phyloP scores from a whole-genome alignment of 2,797 vertebrate species.

The Notoglanidium macrostoma region DNA sequence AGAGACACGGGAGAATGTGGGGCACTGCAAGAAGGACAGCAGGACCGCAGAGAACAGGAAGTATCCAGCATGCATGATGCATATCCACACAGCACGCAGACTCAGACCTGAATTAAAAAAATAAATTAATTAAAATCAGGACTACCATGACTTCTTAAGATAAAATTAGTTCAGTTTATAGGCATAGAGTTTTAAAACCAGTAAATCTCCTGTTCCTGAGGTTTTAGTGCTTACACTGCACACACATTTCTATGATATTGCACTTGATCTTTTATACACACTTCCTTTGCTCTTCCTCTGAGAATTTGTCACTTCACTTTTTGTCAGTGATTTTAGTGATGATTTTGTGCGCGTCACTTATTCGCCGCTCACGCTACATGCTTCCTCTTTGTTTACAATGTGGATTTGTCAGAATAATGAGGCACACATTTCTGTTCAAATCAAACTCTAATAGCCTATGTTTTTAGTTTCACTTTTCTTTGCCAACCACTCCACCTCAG shows the following conservation, averaged over 20 bases:
- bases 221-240: neutral
- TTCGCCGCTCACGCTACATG: too few species aligned
- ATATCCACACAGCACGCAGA: constrained; percentile 74
- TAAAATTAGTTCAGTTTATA: neutral
- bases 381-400: neutral
- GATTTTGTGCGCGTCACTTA: neutral
- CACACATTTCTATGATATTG: neutral
- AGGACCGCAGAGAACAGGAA: constrained; percentile 74
- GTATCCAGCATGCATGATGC: constrained; percentile 70
- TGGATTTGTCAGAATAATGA: too few species aligned
- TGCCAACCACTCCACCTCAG: too few species aligned
- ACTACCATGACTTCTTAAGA: neutral
- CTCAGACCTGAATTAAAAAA: constrained; percentile 70
- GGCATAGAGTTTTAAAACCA: neutral
- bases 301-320: neutral
- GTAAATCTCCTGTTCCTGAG: neutral
- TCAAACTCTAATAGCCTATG: too few species aligned
- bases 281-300: neutral
- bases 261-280: neutral
- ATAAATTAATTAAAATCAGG: neutral
- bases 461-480: too few species aligned
- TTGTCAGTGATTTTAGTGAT: too few species aligned
- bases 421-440: too few species aligned
- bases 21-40: constrained; percentile 78
- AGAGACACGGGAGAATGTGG: constrained; percentile 63